phyloP scores from a whole-genome alignment of 2,797 vertebrate genomes.

The Thamnophis elegans region DNA sequence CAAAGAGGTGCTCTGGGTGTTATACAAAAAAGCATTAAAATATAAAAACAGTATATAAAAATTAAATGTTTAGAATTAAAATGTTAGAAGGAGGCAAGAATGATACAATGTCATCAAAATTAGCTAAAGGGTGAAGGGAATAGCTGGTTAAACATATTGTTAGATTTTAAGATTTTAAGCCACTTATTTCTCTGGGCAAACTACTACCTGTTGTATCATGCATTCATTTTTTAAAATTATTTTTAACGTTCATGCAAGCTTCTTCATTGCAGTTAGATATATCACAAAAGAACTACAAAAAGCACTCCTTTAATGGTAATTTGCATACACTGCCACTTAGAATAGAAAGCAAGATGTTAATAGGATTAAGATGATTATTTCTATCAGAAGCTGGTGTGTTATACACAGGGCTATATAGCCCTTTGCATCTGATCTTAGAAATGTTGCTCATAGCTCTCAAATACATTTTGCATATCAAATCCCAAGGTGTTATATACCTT shows the following conservation, averaged over 20 bases:
- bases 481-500: not conserved
- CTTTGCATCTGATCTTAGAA: not conserved
- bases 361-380: not conserved
- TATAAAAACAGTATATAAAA: not conserved
- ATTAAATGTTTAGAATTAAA: not conserved
- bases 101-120: not conserved
- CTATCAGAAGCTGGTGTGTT: not conserved
- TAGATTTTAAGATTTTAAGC: not conserved
- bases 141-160: not conserved
- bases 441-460: not conserved
- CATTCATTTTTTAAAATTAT: not conserved
- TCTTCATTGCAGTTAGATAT: not conserved
- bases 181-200: not conserved
- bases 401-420: not conserved
- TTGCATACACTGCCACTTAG: conserved; percentile 19
- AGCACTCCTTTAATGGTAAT: conserved; percentile 5
- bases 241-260: not conserved
- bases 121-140: not conserved
- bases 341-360: conserved; percentile 18
- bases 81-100: not conserved
- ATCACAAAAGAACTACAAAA: conserved; percentile 19
- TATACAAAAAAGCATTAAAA: not conserved
- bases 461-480: not conserved
- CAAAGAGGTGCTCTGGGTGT: not conserved
- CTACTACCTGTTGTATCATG: not conserved